These are phyloP conservation scores for Dicroscelio sp. DNA, from an alignment of 2,888 invertebrate species.

Conservation along the genomic window DNA sequence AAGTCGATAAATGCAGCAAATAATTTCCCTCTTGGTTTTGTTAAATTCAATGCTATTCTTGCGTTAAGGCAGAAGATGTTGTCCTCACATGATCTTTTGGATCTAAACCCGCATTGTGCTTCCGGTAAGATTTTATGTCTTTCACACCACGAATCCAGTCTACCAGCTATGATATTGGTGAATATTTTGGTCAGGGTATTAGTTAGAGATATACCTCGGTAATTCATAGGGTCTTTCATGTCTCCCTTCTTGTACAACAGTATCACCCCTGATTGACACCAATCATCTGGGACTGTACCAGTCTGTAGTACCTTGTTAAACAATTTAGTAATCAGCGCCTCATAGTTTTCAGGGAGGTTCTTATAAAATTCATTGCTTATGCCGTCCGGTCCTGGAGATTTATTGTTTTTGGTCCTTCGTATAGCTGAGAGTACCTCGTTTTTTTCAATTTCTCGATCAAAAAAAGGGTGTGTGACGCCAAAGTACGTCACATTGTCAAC, in stretches of 20 bases:
- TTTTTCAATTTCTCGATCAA: not conserved
- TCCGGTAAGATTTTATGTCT: not conserved
- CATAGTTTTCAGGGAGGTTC: constrained; percentile 20
- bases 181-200: constrained; percentile 79
- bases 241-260: constrained; percentile 81
- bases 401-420: not conserved
- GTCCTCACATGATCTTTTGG: not conserved
- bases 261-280: constrained; percentile 44
- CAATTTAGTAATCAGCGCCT: not conserved
- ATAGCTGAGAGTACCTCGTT: not conserved
- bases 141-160: constrained; percentile 21
- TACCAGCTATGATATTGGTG: constrained; percentile 38
- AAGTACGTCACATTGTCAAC: not conserved
- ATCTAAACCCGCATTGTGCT: not conserved
- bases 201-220: constrained; percentile 81
- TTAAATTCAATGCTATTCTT: not conserved
- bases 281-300: constrained; percentile 40
- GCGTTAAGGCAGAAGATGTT: not conserved
- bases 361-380: constrained; percentile 66
- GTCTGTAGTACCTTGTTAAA: constrained; percentile 42
- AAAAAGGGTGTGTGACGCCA: not conserved
- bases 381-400: constrained; percentile 70
- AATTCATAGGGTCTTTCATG: constrained; percentile 71
- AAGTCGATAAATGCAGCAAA: not conserved
- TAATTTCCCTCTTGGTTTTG: not conserved